Base-by-base conservation (phyloP, 2,888 invertebrate species). In the Lymantria monacha region DNA sequence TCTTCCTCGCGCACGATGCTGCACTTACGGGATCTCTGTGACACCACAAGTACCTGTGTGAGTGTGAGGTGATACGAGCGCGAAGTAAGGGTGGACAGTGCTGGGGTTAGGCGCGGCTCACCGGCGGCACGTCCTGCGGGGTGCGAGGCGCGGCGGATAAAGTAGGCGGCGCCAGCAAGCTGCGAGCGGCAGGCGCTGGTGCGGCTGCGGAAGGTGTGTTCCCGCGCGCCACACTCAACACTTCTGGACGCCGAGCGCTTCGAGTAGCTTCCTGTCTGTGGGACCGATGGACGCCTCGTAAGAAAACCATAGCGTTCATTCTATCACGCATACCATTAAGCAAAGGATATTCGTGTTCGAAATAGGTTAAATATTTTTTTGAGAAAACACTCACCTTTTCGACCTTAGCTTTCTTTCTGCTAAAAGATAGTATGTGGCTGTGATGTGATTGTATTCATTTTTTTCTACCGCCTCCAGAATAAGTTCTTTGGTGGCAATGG, bases 361-460 rank as follows among this genome's bases (percentile, higher is more conserved):
- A 22, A 5, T 22, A 22, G 22, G 1, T 33, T 33, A 9, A 33
- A 33, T 10, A 33, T 10, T 9, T 5, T 33, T 10, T 7, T 7
- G 9, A 10, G 7, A 33, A 10, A 33, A 10, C 7, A 33, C 33
- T 33, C 73, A 95, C 70, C 97, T 93, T 75, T 96, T 94, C 46
- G 95, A 94, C 61, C 96, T 93, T 42, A 99, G 92, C 81, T 97
- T 96, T 61, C 98, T 93, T 87, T 99, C 99, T 11, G 98, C 99
- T 69, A 99, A 91, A 68, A 99, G 92, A 89, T 97, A 99, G 89
- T 99, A 99, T 14, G 99, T 99, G 44, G 99, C 99, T 31, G 99
- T 99, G 74, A 99, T 96, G 85, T 99, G 98, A 91, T 98, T 98
- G 88, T 99, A 99, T 78, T 98, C 97, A 88, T 99, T 97, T 79